Percentiles rank a stretch among this genome's conserved stretches.
phyloP scores from a whole-genome alignment of 2,888 invertebrate species.

The Drosophila infuscata region DNA sequence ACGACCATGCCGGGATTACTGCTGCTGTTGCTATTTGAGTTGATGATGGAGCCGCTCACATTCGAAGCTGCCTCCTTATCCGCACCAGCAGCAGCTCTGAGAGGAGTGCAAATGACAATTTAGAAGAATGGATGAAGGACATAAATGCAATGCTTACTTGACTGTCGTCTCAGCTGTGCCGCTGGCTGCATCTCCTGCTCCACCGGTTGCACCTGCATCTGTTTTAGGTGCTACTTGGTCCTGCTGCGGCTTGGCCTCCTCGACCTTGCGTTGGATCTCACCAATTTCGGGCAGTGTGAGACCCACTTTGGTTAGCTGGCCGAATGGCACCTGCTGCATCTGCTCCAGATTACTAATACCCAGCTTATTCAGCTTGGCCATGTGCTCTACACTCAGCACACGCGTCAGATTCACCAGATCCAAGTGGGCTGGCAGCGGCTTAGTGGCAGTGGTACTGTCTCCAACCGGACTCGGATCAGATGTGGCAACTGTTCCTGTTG shows the following conservation, averaged over 20 bases:
- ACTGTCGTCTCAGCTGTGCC: background rate
- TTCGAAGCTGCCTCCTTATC: slow-evolving; percentile 47
- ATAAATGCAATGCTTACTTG: slow-evolving; percentile 22
- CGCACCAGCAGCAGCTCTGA: slow-evolving; percentile 41
- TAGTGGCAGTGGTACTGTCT: slow-evolving; percentile 17
- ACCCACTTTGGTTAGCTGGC: slow-evolving; percentile 87
- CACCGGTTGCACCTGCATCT: slow-evolving; percentile 34
- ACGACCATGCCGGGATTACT: slow-evolving; percentile 73
- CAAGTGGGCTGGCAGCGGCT: slow-evolving; percentile 84
- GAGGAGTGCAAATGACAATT: background rate
- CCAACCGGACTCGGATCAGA: slow-evolving; percentile 1
- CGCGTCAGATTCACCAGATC: slow-evolving; percentile 87
- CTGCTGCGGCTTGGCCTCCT: slow-evolving; percentile 54
- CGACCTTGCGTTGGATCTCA: slow-evolving; percentile 88
- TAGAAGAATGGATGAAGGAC: background rate
- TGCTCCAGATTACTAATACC: slow-evolving; percentile 88
- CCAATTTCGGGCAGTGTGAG: slow-evolving; percentile 87
- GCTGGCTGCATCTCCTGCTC: background rate
- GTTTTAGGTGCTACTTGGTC: background rate
- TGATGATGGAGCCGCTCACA: slow-evolving; percentile 20
- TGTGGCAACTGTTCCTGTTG: background rate
- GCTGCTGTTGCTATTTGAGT: slow-evolving; percentile 77
- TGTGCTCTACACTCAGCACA: slow-evolving; percentile 87
- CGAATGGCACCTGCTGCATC: slow-evolving; percentile 87
- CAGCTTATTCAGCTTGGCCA: slow-evolving; percentile 87